Evolutionary conservation across 2,888 invertebrate species (phyloP).

Genomic region (Metellina segmentata): DNA sequence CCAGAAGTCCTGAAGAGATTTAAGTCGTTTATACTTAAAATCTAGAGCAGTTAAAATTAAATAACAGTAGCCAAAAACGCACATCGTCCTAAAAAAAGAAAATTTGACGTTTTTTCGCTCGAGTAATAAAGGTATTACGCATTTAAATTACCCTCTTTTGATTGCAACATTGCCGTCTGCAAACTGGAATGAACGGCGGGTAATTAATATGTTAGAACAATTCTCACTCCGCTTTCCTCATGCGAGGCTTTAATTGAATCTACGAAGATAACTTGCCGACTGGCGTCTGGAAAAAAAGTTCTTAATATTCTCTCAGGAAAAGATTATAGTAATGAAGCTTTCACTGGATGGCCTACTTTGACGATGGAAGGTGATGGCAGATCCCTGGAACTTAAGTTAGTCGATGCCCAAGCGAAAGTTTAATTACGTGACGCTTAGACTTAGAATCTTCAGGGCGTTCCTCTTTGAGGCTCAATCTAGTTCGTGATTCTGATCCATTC

Average conservation of each 20-base stretch:
- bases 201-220: slow-evolving; percentile 3
- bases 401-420: background rate
- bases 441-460: slow-evolving; percentile 7
- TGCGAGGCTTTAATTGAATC: slow-evolving; percentile 10
- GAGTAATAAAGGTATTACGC: background rate
- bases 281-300: background rate
- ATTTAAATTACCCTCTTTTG: background rate
- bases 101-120: background rate
- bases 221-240: background rate
- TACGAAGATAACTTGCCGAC: background rate
- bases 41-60: background rate
- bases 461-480: background rate
- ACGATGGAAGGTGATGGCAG: background rate
- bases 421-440: slow-evolving; percentile 8
- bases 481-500: slow-evolving; percentile 8
- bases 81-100: background rate
- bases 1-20: too few species aligned
- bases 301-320: background rate
- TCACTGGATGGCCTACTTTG: slow-evolving; percentile 16
- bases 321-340: slow-evolving; percentile 10
- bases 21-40: background rate
- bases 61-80: background rate
- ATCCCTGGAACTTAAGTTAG: background rate
- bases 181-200: background rate
- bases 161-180: background rate